Evolutionary conservation across 2,888 invertebrate species (phyloP).

Genomic region (Sesamia inferens): DNA sequence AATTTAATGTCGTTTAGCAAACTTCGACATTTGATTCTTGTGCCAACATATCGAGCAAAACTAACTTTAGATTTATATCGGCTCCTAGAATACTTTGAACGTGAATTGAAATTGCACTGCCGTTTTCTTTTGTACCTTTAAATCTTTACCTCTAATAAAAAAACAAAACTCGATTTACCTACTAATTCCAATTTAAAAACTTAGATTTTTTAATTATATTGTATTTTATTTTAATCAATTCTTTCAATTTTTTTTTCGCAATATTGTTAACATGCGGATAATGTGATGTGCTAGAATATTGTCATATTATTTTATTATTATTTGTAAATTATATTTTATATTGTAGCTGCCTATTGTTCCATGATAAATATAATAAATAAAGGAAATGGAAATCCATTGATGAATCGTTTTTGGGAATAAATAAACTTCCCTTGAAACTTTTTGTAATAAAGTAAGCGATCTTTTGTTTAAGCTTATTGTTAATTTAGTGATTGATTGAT

Average conservation of each 20-base stretch:
- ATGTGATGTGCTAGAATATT: no score
- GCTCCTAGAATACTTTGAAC: constrained; percentile 31
- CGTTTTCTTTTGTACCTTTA: constrained; percentile 30
- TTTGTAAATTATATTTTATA: no score
- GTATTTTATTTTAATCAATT: no score
- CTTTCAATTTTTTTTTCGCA: no score
- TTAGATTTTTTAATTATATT: no score
- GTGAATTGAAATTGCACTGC: constrained; percentile 26
- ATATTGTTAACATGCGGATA: no score
- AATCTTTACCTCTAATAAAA: constrained; percentile 26
- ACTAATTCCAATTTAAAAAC: no score
- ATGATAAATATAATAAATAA: constrained; percentile 2
- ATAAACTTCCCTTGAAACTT: constrained; percentile 31
- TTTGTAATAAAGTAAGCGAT: constrained; percentile 31
- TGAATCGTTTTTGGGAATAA: constrained; percentile 47
- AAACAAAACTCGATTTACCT: no score
- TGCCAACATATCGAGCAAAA: constrained; percentile 54
- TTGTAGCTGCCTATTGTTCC: no score
- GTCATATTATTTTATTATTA: no score
- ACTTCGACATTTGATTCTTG: constrained; percentile 65
- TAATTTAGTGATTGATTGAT: constrained; percentile 45
- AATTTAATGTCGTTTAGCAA: constrained; percentile 74
- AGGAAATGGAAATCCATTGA: constrained; percentile 51
- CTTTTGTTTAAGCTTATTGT: constrained; percentile 50
- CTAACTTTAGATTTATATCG: constrained; percentile 59